Base-by-base conservation (phyloP, 2,797 vertebrate species). In the Lacerta bilineata region DNA sequence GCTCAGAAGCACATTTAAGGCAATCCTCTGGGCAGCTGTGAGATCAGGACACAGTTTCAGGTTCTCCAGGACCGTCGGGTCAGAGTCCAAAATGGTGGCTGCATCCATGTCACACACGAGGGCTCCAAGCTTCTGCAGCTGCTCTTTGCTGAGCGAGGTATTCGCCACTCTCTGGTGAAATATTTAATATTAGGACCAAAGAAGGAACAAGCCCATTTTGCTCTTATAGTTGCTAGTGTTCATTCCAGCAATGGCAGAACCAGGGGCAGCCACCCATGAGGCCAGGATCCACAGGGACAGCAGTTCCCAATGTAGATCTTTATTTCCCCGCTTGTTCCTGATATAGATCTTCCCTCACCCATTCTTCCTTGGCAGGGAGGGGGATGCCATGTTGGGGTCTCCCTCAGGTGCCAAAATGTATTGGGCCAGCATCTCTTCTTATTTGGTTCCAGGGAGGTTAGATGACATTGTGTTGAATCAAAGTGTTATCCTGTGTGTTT, bases 41-140 rank as follows among this genome's bases (percentile, higher is more conserved):
- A 97, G 94, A 0, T 0, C 85, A 2, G 90, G 61, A 83, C 96
- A 97, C 8, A n/a, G 93, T 66, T 90, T 93, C 91, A 97, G 91
- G 33, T 92, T 95, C 46, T 94, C 94, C 77, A 97, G 90, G 83
- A 96, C 1, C 0, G 0, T 0, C 0, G 95, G 89, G 17, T 93
- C 87, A 0, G 94, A 92, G 1, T 94, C 85, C 0, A 2, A 0
- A 23, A 97, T 88, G 91, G 74, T 89, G 59, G 86, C 78, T 0
- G 93, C 83, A 1, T 96, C 93, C 95, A 96, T 90, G 91, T 96
- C 96, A 0, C 97, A 97, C 72, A 91, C 89, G 91, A 95, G 88
- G 0, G 3, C 80, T 11, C 95, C 93, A 0, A 96, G 95, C 36
- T 89, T 80, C 80, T 25, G 1, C 27, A 96, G 94, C 84, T 97